Conservation (phyloP, 2,888 invertebrate species). For the Rhimphoctona megacephalus region DNA sequence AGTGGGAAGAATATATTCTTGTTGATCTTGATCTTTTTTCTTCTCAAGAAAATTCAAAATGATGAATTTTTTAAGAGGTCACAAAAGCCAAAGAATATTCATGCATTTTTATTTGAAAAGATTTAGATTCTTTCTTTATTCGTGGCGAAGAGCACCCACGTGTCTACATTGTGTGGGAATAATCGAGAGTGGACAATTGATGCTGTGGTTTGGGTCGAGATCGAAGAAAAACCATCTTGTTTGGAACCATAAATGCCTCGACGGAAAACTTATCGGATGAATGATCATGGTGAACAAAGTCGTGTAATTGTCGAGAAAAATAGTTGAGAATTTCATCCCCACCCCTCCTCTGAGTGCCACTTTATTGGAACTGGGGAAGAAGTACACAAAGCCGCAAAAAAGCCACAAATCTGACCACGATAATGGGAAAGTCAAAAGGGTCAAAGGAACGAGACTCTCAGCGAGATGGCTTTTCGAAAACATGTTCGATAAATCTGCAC, state of each 20-base stretch:
- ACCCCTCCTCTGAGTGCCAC: neutral
- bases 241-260: neutral
- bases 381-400: conserved; percentile 78
- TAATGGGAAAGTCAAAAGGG: conserved; percentile 70
- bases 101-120: neutral
- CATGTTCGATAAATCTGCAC: conserved; percentile 82
- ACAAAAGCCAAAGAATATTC: neutral
- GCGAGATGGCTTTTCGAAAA: conserved; percentile 72
- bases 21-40: neutral
- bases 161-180: conserved; percentile 1
- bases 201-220: conserved; percentile 14
- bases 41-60: neutral
- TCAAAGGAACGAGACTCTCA: conserved; percentile 1
- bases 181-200: conserved; percentile 8
- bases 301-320: conserved; percentile 61
- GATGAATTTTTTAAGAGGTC: neutral
- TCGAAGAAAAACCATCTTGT: conserved; percentile 4
- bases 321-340: neutral
- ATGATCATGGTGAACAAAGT: conserved; percentile 54
- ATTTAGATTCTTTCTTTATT: neutral
- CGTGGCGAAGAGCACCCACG: neutral
- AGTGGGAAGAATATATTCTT: neutral
- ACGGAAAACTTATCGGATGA: conserved; percentile 35
- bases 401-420: conserved; percentile 83
- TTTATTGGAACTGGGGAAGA: conserved; percentile 1